Evolutionary conservation across 2,113 vertebrate genomes (phyloP).

Genomic region (Anoplopoma fimbria): DNA sequence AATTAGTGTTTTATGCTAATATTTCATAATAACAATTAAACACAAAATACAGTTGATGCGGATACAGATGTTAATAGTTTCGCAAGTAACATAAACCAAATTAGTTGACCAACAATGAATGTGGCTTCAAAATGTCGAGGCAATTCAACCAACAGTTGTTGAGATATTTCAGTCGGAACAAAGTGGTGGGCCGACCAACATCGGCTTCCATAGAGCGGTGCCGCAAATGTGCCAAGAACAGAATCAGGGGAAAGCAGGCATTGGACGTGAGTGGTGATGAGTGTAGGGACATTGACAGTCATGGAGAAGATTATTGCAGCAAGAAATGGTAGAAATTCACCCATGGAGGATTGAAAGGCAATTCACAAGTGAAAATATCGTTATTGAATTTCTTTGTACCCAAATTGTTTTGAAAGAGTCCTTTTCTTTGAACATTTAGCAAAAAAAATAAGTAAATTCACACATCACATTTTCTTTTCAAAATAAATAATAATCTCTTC

Average conservation of each 20-base stretch:
- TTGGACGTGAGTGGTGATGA: neutral
- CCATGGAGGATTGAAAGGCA: neutral
- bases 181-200: neutral
- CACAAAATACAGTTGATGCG: neutral
- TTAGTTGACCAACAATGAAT: neutral
- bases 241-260: neutral
- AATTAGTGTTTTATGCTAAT: neutral
- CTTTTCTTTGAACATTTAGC: neutral
- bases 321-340: neutral
- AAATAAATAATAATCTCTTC: neutral
- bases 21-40: neutral
- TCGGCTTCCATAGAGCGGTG: neutral
- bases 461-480: neutral
- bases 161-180: neutral
- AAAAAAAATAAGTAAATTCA: neutral
- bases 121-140: neutral
- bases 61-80: too few species aligned
- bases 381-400: neutral
- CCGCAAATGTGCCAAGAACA: neutral
- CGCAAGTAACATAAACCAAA: neutral
- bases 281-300: neutral
- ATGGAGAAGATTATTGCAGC: neutral
- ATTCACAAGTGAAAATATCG: neutral
- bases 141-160: neutral
- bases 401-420: neutral